Conservation (phyloP, 2,888 invertebrate species). For the Pachymerium ferrugineum region DNA sequence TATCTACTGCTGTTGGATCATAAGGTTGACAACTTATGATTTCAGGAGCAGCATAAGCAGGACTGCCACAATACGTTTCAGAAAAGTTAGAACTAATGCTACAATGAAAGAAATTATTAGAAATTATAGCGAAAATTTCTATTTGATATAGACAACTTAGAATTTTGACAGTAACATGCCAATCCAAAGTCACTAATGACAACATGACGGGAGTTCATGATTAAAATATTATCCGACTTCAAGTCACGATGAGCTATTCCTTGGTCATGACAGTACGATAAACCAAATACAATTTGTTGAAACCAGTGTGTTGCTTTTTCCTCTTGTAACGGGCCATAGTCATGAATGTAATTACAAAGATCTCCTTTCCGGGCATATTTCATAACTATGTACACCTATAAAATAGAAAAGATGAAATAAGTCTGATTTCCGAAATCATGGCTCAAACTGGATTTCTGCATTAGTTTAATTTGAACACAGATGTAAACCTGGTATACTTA, state of each 20-base stretch:
- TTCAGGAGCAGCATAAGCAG: slow-evolving; percentile 29
- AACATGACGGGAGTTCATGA: neutral
- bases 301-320: slow-evolving; percentile 19
- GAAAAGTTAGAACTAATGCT: neutral
- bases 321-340: slow-evolving; percentile 2
- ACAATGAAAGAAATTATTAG: neutral
- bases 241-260: slow-evolving; percentile 23
- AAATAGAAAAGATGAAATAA: neutral
- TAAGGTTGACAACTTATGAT: slow-evolving; percentile 5
- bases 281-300: slow-evolving; percentile 21
- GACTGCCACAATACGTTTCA: slow-evolving; percentile 28
- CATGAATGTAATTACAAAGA: neutral
- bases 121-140: neutral
- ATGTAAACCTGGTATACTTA: too few relatives aligned
- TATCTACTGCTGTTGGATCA: slow-evolving; percentile 6
- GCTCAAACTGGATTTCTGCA: too few relatives aligned
- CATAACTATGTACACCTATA: slow-evolving; percentile 31
- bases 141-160: neutral
- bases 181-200: slow-evolving; percentile 27
- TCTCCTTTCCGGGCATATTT: slow-evolving; percentile 14
- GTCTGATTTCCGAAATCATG: neutral
- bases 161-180: neutral
- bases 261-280: slow-evolving; percentile 1
- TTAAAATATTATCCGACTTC: slow-evolving; percentile 23
- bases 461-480: too few relatives aligned